phyloP scores from a whole-genome alignment of 2,888 invertebrate species.

The Cryptus viduatorius region DNA sequence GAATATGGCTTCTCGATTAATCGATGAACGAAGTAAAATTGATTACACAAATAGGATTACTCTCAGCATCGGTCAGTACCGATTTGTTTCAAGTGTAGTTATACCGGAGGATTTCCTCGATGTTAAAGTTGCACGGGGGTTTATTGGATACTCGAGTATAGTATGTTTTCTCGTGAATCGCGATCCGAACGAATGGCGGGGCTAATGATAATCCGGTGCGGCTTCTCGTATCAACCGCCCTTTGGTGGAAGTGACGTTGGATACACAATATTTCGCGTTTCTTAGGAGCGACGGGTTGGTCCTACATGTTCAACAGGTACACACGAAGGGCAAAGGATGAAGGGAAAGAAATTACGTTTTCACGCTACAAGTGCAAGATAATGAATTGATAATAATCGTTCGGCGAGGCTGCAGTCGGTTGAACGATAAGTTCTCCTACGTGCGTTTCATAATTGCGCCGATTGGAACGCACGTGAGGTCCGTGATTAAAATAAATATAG shows the following conservation, averaged over 20 bases:
- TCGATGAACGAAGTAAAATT: slow-evolving; percentile 13
- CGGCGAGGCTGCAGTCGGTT: background rate
- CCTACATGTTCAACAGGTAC: background rate
- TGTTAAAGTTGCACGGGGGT: slow-evolving; percentile 10
- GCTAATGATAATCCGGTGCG: slow-evolving; percentile 54
- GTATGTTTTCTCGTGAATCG: slow-evolving; percentile 14
- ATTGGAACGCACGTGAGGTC: background rate
- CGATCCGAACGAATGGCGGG: slow-evolving; percentile 23
- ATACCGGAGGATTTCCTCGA: slow-evolving; percentile 18
- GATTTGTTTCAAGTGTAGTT: background rate
- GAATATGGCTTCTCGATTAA: slow-evolving; percentile 9
- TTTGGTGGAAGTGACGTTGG: slow-evolving; percentile 31
- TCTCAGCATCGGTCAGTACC: background rate
- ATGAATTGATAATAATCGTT: slow-evolving; percentile 31
- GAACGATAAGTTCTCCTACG: background rate
- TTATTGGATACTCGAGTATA: background rate
- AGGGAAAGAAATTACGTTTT: slow-evolving; percentile 21
- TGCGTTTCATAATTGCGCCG: background rate
- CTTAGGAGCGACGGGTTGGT: background rate
- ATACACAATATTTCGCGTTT: slow-evolving; percentile 43
- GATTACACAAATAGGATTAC: slow-evolving; percentile 20
- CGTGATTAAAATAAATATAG: slow-evolving; percentile 21
- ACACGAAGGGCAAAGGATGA: background rate
- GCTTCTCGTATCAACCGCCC: slow-evolving; percentile 46
- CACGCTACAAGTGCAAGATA: slow-evolving; percentile 21